Evolutionary conservation across 2,888 invertebrate species (phyloP).

Genomic region (Euspilapteryx auroguttella): DNA sequence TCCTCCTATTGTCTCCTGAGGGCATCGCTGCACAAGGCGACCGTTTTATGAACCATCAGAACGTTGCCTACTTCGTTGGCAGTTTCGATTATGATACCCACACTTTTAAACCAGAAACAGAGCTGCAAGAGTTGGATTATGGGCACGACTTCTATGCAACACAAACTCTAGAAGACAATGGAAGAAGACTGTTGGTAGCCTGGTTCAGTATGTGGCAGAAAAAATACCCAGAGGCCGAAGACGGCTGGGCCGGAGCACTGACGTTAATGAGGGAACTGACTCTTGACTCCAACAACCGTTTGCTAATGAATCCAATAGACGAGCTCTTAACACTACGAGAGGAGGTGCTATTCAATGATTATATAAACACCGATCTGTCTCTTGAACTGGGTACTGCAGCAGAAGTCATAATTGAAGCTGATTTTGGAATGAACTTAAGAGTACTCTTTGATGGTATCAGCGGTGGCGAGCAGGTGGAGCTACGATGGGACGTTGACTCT

Average conservation of each 20-base stretch:
- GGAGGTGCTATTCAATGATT: slow-evolving; percentile 13
- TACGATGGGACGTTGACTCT: slow-evolving; percentile 10
- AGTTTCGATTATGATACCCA: slow-evolving; percentile 37
- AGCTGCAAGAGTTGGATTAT: slow-evolving; percentile 43
- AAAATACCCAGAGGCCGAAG: slow-evolving; percentile 27
- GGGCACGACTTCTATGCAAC: slow-evolving; percentile 53
- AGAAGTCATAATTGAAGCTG: slow-evolving; percentile 25
- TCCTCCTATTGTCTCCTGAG: slow-evolving; percentile 46
- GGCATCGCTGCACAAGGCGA: slow-evolving; percentile 36
- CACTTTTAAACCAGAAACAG: slow-evolving; percentile 26
- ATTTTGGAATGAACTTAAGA: slow-evolving; percentile 21
- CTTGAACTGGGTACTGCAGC: slow-evolving; percentile 25
- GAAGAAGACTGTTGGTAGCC: slow-evolving; percentile 29
- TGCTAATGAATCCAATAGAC: slow-evolving; percentile 33
- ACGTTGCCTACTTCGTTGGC: slow-evolving; percentile 47
- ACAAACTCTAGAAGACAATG: slow-evolving; percentile 31
- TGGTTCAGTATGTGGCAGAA: slow-evolving; percentile 53
- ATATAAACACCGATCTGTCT: slow-evolving; percentile 13
- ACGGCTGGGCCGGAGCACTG: slow-evolving; percentile 47
- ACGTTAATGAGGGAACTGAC: slow-evolving; percentile 37
- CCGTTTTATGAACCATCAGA: slow-evolving; percentile 33
- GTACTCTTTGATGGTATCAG: slow-evolving; percentile 23
- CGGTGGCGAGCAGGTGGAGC: slow-evolving; percentile 21
- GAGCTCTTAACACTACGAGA: slow-evolving; percentile 24
- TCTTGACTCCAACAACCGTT: slow-evolving; percentile 18